Base-by-base conservation (phyloP, 2,113 vertebrate species). In the Rhineura floridana region DNA sequence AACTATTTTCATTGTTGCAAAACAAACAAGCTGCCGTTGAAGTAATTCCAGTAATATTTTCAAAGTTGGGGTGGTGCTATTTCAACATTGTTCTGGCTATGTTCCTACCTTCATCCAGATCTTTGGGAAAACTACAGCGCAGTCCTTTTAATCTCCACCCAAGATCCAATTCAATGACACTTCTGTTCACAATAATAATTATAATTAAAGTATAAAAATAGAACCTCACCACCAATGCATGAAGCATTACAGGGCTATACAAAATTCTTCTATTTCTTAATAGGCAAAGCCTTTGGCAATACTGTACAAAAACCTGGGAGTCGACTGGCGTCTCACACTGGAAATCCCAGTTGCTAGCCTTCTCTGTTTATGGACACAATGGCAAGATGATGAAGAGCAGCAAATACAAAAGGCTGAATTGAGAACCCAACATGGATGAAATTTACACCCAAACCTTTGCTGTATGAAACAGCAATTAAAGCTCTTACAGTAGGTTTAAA, bases 31-130 rank as follows among this genome's bases (percentile, higher is more conserved):
- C 90, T 91, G 82, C 85, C 87, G 86, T 86, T 93, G 93, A 95
- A 94, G 92, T 93, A 95, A 95, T 93, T 87, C 87, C 78, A 94
- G 93, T 92, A 91, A 89, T 93, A 96, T 95, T 93, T 92, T 92
- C 80, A 86, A 91, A 96, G 93, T 93, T 82, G 91, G n/a, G 87
- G 70, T 0, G 11, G 87, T 84, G 75, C 85, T 90, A 48, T 92
- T 91, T 91, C 95, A 93, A 95, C 91, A 92, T 81, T 72, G 91
- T 25, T 39, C 30, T 86, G 89, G 77, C 28, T 1, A 72, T 84
- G 79, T 76, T 76, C 42, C 77, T 89, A 42, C 28, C 67, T 89
- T 89, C 86, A 93, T 87, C 59, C 8, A 9, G 89, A 87, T 82
- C 77, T 87, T 23, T 92, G 90, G 90, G 92, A 94, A 95, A 96